phyloP scores from a whole-genome alignment of 37 sponge, comb jelly and placozoan species.

The Haliclona indistincta region DNA sequence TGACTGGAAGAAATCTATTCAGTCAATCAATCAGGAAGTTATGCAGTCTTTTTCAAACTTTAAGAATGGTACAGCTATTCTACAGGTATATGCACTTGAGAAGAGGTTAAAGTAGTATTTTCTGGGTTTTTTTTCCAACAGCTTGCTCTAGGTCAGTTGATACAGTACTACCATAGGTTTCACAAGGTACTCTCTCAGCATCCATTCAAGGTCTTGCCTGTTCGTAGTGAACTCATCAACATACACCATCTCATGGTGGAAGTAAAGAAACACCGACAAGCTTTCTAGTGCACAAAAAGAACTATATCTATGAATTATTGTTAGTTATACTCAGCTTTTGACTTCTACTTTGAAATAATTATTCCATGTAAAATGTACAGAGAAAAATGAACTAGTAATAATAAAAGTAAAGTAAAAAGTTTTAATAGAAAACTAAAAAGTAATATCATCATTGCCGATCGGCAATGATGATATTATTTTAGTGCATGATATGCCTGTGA shows the following conservation, averaged over 20 bases:
- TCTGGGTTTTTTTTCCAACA: conserved; percentile 4
- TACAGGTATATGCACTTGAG: conserved; percentile 63
- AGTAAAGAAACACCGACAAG: conserved; percentile 86
- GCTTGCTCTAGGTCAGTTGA: conserved; percentile 89
- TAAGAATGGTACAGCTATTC: conserved; percentile 94
- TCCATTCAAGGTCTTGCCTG: conserved; percentile 81
- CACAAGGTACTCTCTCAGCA: conserved; percentile 86
- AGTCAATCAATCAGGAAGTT: conserved; percentile 79
- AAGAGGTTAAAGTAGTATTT: conserved; percentile 4
- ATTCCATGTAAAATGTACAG: too few species aligned
- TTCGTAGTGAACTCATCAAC: conserved; percentile 86
- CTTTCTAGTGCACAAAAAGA: conserved; percentile 69
- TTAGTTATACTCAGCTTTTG: too few species aligned
- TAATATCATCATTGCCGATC: too few species aligned
- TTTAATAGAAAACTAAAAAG: too few species aligned
- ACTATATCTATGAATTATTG: too few species aligned
- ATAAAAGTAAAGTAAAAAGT: too few species aligned
- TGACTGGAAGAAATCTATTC: conserved; percentile 94
- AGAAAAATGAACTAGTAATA: too few species aligned
- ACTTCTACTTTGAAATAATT: too few species aligned
- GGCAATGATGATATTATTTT: too few species aligned
- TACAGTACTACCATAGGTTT: conserved; percentile 97
- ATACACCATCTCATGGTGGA: conserved; percentile 99
- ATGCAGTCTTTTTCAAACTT: conserved; percentile 96
- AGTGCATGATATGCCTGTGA: too few species aligned